phyloP scores from a whole-genome alignment of 2,113 vertebrate genomes.

The Brienomyrus brachyistius region DNA sequence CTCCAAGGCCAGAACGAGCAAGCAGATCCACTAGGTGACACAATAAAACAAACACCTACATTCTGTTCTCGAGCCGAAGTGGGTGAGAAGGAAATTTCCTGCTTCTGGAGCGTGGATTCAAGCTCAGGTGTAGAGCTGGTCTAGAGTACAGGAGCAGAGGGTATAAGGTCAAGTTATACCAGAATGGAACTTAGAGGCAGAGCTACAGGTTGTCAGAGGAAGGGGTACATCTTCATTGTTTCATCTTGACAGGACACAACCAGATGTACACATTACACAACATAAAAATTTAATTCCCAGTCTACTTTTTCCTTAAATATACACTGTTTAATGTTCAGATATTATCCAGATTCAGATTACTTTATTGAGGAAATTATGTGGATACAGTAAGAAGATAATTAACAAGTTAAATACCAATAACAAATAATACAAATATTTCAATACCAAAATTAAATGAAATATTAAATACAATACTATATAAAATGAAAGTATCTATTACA shows the following conservation, averaged over 20 bases:
- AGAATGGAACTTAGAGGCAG: not conserved
- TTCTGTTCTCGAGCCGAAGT: constrained; percentile 65
- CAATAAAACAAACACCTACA: constrained; percentile 56
- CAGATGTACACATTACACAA: not conserved
- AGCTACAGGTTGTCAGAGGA: not conserved
- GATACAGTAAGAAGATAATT: too few relatives aligned
- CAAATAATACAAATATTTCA: too few relatives aligned
- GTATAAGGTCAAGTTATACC: not conserved
- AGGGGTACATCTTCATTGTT: not conserved
- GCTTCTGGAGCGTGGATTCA: constrained; percentile 62
- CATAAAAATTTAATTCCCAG: not conserved
- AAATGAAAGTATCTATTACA: not conserved
- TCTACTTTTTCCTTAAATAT: not conserved
- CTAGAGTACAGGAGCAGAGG: constrained; percentile 47
- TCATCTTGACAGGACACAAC: not conserved
- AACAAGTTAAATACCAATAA: too few relatives aligned
- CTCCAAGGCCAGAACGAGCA: constrained; percentile 1
- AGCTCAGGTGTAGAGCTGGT: constrained; percentile 68
- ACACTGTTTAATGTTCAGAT: not conserved
- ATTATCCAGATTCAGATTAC: not conserved
- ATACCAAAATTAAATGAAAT: too few relatives aligned
- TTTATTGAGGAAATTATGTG: too few relatives aligned
- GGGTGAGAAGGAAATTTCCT: constrained; percentile 58
- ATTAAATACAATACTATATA: too few relatives aligned
- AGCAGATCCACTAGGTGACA: not conserved